Evolutionary conservation across 1,140 invertebrate species (phyloP), one percentile per base, ranked within the genome.

Genomic region (Drosophila pruinosa): DNA sequence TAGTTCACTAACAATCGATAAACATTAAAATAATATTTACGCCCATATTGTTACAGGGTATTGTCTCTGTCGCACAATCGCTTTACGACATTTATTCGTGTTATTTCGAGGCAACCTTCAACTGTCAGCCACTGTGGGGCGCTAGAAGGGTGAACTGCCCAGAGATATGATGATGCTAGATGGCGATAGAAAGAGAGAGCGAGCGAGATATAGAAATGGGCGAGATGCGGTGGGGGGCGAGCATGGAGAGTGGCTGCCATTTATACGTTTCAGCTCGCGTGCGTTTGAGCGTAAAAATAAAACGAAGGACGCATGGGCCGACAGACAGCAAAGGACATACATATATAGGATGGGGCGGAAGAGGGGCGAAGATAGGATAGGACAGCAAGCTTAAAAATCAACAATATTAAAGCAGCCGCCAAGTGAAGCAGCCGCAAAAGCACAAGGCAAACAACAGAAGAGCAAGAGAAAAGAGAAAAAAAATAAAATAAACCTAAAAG

Each of bases 231-330:
- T 22, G 36, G 21, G 10, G 28, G 14, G 12, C 3, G 14, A 12
- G 14, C 0, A n/a, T 38, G 67, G 65, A 26, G 62, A 71, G 80
- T 68, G 56, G 52, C 81, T 65, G 73, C 78, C 82, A 88, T 88
- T 88, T 88, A 88, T 82, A 88, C 83, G 82, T 82, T 82, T 88
- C 82, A 82, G 79, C 78, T 88, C 75, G 72, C 83, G 78, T 86
- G 83, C 82, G 75, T 82, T 89, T 89, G 75, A 88, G 82, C 82
- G 83, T 88, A 71, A 82, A 89, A 88, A 88, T 78, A 89, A 88
- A 88, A 78, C 74, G 82, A 75, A 86, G 77, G 75, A 85, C 75
- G 47, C 48, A 70, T 43, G 48, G 56, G 28, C 45, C 36, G 59
- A 52, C 56, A 53, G 39, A 63, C 43, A 45, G 1, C 12, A 17